phyloP scores from a whole-genome alignment of 30 jellyfish, hydroid and myxozoan species.

The Aurelia sp. region DNA sequence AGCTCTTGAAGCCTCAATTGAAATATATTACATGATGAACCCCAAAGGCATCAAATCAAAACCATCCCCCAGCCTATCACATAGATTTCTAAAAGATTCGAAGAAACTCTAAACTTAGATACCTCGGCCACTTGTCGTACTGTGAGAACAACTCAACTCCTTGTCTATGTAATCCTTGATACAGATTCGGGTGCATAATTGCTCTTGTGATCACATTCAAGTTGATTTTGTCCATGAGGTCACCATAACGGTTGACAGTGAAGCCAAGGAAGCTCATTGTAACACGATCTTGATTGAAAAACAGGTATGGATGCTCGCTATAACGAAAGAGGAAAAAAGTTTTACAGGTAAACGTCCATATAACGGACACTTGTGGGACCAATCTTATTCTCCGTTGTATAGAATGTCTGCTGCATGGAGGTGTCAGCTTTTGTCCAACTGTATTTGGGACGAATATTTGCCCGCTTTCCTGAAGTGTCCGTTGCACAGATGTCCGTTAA shows the following conservation, averaged over 20 bases:
- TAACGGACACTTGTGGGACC: too few species aligned
- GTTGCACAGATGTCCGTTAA: too few species aligned
- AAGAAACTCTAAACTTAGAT: neutral
- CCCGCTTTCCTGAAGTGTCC: too few species aligned
- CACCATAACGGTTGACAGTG: slow-evolving; percentile 38
- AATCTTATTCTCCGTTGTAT: too few species aligned
- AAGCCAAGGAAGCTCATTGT: slow-evolving; percentile 72
- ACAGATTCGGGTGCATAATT: slow-evolving; percentile 53
- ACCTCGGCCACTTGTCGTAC: slow-evolving; percentile 37
- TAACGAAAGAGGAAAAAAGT: neutral
- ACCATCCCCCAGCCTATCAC: too few species aligned
- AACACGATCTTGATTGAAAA: slow-evolving; percentile 65
- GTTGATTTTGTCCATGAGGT: slow-evolving; percentile 59
- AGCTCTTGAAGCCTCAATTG: neutral
- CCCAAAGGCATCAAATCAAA: too few species aligned
- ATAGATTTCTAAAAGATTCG: neutral
- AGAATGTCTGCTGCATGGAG: too few species aligned
- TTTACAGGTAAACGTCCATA: too few species aligned
- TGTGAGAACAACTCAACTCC: slow-evolving; percentile 40
- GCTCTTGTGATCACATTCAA: slow-evolving; percentile 12
- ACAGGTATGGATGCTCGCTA: slow-evolving; percentile 76
- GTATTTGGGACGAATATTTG: too few species aligned
- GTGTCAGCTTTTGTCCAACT: too few species aligned
- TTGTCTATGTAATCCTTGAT: slow-evolving; percentile 30
- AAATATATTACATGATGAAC: too few species aligned